Conservation (phyloP, 2,113 vertebrate species). For the Procapra przewalskii region DNA sequence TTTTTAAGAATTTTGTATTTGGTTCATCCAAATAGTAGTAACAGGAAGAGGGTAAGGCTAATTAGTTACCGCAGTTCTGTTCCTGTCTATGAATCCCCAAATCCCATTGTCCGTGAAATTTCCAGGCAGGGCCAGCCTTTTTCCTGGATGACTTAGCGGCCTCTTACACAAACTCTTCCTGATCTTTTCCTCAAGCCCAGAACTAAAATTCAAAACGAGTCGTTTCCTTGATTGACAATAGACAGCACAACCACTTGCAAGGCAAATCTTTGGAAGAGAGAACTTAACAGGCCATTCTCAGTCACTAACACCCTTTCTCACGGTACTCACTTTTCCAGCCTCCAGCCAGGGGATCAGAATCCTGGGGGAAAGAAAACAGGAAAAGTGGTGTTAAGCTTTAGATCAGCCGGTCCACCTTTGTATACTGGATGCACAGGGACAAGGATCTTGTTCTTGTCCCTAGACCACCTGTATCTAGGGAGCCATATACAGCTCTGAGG, state of each 20-base stretch:
- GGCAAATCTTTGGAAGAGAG: neutral
- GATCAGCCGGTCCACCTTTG: too few relatives aligned
- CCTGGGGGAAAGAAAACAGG: neutral
- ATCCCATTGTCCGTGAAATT: neutral
- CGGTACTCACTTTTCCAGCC: neutral
- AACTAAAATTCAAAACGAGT: neutral
- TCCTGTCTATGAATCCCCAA: neutral
- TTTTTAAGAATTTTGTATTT: neutral
- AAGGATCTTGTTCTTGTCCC: neutral
- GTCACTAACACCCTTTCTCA: neutral
- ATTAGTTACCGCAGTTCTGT: neutral
- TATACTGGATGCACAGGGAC: neutral
- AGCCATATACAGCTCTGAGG: neutral
- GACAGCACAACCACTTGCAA: neutral
- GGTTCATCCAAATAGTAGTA: neutral
- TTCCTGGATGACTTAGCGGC: neutral
- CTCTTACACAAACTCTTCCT: neutral
- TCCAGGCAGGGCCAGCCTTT: neutral
- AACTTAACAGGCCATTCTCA: neutral
- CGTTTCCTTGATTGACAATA: neutral
- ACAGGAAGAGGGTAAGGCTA: neutral
- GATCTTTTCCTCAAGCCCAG: neutral
- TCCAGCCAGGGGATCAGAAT: neutral
- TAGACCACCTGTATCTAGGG: neutral
- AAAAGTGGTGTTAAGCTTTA: neutral